phyloP scores from a whole-genome alignment of 2,113 vertebrate species.

The Microtus oregoni region DNA sequence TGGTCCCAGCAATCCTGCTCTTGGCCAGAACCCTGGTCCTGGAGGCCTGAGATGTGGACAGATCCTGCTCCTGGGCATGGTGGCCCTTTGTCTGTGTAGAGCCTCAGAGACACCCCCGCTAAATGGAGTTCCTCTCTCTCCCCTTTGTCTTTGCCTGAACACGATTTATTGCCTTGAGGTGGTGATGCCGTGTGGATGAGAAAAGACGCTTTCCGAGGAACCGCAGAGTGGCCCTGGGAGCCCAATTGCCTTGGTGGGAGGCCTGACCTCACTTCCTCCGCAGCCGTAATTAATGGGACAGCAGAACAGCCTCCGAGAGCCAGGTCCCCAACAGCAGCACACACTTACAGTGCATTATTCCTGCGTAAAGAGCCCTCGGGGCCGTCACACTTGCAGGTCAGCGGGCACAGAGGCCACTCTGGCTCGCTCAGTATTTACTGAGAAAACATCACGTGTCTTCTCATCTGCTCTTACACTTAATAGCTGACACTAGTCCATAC shows the following conservation, averaged over 20 bases:
- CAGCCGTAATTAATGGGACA: not conserved
- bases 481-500: not conserved
- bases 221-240: not conserved
- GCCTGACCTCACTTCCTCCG: not conserved
- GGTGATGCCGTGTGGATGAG: not conserved
- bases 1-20: too few relatives aligned
- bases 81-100: fast-evolving
- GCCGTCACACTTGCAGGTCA: slow-evolving; percentile 66
- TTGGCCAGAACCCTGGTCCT: not conserved
- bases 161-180: not conserved
- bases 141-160: not conserved
- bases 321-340: slow-evolving; percentile 5
- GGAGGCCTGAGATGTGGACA: not conserved
- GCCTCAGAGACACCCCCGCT: fast-evolving
- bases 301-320: not conserved
- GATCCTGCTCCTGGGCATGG: fast-evolving
- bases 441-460: slow-evolving; percentile 61
- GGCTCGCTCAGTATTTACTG: slow-evolving; percentile 19
- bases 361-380: slow-evolving; percentile 66
- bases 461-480: slow-evolving; percentile 49
- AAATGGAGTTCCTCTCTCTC: not conserved
- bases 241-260: not conserved
- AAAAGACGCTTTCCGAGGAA: not conserved
- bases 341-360: slow-evolving; percentile 1
- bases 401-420: slow-evolving; percentile 31